Percentiles rank a stretch among this genome's conserved stretches.
phyloP scores from a whole-genome alignment of 2,888 invertebrate genomes.

The Caenorhabditis imperialis region DNA sequence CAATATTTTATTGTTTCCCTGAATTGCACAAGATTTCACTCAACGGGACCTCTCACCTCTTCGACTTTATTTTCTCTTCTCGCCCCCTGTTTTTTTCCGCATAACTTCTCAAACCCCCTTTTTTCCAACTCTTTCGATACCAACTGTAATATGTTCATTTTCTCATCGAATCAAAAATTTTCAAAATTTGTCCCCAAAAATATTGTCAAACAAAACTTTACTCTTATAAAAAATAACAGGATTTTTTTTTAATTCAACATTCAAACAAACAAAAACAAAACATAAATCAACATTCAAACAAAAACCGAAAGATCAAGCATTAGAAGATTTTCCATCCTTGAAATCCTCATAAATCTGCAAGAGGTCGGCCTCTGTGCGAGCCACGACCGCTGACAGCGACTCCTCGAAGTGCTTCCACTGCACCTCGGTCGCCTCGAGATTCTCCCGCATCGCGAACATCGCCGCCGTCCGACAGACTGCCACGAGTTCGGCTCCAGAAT shows the following conservation, averaged over 20 bases:
- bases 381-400: slow-evolving; percentile 60
- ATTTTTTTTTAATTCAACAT: slow-evolving; percentile 10
- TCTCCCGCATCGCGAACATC: slow-evolving; percentile 61
- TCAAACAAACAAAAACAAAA: slow-evolving; percentile 17
- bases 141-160: slow-evolving; percentile 34
- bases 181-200: neutral
- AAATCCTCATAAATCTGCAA: slow-evolving; percentile 69
- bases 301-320: slow-evolving; percentile 23
- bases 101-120: slow-evolving; percentile 6
- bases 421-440: slow-evolving; percentile 55
- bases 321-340: slow-evolving; percentile 53
- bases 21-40: slow-evolving; percentile 1
- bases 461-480: slow-evolving; percentile 91
- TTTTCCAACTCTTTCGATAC: slow-evolving; percentile 1
- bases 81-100: slow-evolving; percentile 1
- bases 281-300: slow-evolving; percentile 12
- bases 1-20: slow-evolving; percentile 9
- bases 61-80: neutral
- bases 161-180: slow-evolving; percentile 30
- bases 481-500: slow-evolving; percentile 86
- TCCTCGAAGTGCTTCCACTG: slow-evolving; percentile 57
- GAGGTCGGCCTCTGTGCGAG: slow-evolving; percentile 68
- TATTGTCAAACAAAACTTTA: too few species aligned
- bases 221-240: too few species aligned
- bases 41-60: neutral